phyloP scores from a whole-genome alignment of 1,140 invertebrate species.

The Spodoptera litura region DNA sequence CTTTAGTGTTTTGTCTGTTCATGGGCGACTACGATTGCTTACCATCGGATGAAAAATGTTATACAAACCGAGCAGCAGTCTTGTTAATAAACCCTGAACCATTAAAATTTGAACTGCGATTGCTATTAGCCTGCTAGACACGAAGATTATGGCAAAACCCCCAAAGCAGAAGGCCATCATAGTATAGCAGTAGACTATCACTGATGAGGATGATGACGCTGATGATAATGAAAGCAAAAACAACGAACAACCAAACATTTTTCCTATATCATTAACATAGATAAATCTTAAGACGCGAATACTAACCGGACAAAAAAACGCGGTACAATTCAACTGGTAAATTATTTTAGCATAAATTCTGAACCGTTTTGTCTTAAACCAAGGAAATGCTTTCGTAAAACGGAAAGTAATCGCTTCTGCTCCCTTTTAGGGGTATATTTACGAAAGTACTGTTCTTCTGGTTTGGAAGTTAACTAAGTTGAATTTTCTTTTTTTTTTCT shows the following conservation, averaged over 20 bases:
- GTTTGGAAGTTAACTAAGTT: not conserved
- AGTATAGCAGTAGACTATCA: no score
- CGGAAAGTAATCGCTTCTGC: constrained; percentile 2
- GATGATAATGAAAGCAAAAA: not conserved
- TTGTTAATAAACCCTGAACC: no score
- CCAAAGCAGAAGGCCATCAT: no score
- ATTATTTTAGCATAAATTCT: constrained; percentile 28
- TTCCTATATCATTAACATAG: not conserved
- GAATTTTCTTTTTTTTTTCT: not conserved
- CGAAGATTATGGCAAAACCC: no score
- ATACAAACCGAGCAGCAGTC: no score
- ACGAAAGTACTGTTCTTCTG: not conserved
- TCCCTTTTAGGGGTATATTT: constrained; percentile 8
- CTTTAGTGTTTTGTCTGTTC: no score
- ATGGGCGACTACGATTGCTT: no score
- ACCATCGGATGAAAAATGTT: no score
- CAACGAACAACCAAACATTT: no score
- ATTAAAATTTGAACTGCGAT: no score
- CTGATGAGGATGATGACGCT: no score
- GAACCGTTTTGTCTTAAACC: constrained; percentile 7
- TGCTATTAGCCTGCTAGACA: no score
- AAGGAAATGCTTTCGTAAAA: constrained; percentile 25
- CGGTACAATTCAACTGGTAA: constrained; percentile 11
- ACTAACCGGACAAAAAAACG: not conserved
- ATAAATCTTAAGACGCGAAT: not conserved